Percentiles rank a stretch among this genome's conserved stretches.
Conservation (phyloP, 92 coral and sea anemone genomes). For the Zoanthus solanderi region DNA sequence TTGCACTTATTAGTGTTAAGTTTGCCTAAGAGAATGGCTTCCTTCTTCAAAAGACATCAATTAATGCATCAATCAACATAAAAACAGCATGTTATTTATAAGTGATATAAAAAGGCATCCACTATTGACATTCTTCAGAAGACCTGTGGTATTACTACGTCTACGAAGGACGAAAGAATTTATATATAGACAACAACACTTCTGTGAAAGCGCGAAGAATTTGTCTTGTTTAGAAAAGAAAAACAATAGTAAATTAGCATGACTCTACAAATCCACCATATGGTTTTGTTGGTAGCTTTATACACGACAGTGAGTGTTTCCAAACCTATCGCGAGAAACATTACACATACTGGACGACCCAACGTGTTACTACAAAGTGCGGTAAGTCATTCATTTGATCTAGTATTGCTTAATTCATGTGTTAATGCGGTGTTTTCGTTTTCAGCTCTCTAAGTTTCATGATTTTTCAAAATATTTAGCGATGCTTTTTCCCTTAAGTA, state of each 20-base stretch:
- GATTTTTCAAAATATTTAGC: too few relatives aligned
- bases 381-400: not conserved
- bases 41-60: too few relatives aligned
- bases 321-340: not conserved
- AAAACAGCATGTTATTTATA: too few relatives aligned
- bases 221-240: not conserved
- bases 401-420: not conserved
- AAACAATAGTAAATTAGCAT: not conserved
- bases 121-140: too few relatives aligned
- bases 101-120: too few relatives aligned
- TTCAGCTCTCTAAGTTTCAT: too few relatives aligned
- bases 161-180: too few relatives aligned
- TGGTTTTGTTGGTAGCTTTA: constrained; percentile 4
- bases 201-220: not conserved
- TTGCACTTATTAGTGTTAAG: too few relatives aligned
- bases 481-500: too few relatives aligned
- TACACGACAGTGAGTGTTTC: not conserved
- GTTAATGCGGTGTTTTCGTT: not conserved
- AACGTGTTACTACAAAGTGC: not conserved
- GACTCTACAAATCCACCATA: not conserved
- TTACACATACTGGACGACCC: not conserved
- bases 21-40: too few relatives aligned
- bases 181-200: not conserved
- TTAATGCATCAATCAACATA: too few relatives aligned
- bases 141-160: too few relatives aligned